phyloP scores from a whole-genome alignment of 2,797 vertebrate genomes.

The Pangasius mekongensis region DNA sequence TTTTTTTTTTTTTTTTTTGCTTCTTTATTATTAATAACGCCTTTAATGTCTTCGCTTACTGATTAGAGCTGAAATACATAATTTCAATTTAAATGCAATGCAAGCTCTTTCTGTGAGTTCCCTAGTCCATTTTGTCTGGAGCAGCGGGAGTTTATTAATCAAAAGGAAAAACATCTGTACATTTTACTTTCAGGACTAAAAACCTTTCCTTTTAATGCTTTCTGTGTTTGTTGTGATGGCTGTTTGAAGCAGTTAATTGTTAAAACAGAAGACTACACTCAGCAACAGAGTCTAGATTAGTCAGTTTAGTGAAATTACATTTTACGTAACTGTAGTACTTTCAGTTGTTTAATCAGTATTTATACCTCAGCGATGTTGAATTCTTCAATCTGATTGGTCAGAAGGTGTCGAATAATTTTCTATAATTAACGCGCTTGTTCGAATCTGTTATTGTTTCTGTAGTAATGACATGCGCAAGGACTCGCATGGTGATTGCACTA shows the following conservation, averaged over 20 bases:
- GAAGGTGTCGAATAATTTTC: not conserved
- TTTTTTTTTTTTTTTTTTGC: not conserved
- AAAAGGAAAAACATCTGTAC: slow-evolving; percentile 25
- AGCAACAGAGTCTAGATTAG: not conserved
- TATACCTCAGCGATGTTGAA: not conserved
- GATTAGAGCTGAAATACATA: slow-evolving; percentile 26
- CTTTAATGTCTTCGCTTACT: slow-evolving; percentile 43
- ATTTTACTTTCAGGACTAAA: not conserved
- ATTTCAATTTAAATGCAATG: not conserved
- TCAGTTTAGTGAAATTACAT: not conserved
- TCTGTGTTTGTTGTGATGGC: not conserved
- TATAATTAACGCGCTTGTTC: not conserved
- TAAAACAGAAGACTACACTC: not conserved
- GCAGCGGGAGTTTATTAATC: slow-evolving; percentile 19
- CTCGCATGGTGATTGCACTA: not conserved
- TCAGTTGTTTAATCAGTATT: not conserved
- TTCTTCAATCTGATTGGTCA: not conserved
- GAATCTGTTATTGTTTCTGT: not conserved
- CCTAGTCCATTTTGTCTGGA: not conserved
- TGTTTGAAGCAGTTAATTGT: not conserved
- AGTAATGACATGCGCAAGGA: not conserved
- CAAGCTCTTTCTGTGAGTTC: not conserved
- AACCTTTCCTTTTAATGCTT: not conserved
- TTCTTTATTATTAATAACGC: slow-evolving; percentile 21
- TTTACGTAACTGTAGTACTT: not conserved